Percentiles rank a stretch among this genome's conserved stretches.
Evolutionary conservation across 1,140 invertebrate species (phyloP).

Genomic region (Drosophila littoralis): DNA sequence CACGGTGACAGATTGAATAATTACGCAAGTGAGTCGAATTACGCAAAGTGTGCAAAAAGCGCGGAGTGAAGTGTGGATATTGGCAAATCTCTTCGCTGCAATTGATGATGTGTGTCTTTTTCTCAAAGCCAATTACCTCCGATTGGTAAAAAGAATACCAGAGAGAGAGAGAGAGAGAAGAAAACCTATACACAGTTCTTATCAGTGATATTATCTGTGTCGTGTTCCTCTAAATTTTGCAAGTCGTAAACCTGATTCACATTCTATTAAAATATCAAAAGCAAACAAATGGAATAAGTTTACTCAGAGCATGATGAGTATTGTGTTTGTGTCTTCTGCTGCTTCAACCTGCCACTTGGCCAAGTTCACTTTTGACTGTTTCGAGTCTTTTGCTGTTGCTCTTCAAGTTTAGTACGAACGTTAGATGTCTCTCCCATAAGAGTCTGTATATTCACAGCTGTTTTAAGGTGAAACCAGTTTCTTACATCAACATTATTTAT

Average conservation of each 20-base stretch:
- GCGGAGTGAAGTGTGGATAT: not conserved
- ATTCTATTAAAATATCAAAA: conserved; percentile 50
- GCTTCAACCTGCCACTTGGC: conserved; percentile 13
- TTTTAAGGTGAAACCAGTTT: conserved; percentile 69
- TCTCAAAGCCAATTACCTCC: not conserved
- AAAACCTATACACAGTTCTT: conserved; percentile 24
- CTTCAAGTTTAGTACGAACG: conserved; percentile 32
- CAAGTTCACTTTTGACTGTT: conserved; percentile 60
- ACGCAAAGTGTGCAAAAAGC: conserved; percentile 20
- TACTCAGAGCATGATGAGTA: not conserved
- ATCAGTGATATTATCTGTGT: conserved; percentile 31
- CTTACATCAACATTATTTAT: not conserved
- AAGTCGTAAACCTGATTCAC: conserved; percentile 22
- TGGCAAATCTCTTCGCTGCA: not conserved
- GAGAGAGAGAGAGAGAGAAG: not conserved
- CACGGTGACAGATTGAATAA: conserved; percentile 17
- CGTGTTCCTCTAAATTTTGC: not conserved
- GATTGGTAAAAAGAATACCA: not conserved
- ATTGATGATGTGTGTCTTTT: not conserved
- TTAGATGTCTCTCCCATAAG: conserved; percentile 23
- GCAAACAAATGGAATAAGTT: conserved; percentile 41
- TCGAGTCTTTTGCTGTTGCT: conserved; percentile 12
- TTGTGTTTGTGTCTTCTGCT: conserved; percentile 10
- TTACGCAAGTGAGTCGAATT: conserved; percentile 49
- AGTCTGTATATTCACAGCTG: conserved; percentile 62